phyloP scores from a whole-genome alignment of 1,140 invertebrate genomes.

The Stenopsyche tienmushanensis region DNA sequence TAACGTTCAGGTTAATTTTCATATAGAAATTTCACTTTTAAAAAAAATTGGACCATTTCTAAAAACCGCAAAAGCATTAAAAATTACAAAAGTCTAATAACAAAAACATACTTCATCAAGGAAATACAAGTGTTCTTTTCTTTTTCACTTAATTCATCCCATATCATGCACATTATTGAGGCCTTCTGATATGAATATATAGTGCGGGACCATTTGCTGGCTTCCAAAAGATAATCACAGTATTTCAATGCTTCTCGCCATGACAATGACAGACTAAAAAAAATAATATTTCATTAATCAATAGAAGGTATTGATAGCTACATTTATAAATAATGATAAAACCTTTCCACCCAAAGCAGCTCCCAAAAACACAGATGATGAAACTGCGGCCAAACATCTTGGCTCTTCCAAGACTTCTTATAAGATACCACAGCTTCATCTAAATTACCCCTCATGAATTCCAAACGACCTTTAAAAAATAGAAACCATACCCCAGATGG shows the following conservation, averaged over 20 bases:
- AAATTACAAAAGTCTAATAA: no score
- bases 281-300: constrained; percentile 1
- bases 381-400: constrained; percentile 88
- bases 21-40: neutral
- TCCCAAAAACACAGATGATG: constrained; percentile 97
- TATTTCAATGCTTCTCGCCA: constrained; percentile 75
- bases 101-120: constrained; percentile 10
- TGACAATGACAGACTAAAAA: constrained; percentile 57
- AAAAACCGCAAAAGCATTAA: no score
- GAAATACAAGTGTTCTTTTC: constrained; percentile 55
- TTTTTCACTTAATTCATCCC: constrained; percentile 56
- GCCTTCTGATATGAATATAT: constrained; percentile 91
- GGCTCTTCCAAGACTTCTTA: constrained; percentile 80
- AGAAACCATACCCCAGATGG: constrained; percentile 90
- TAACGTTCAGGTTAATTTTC: no score
- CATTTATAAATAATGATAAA: constrained; percentile 44
- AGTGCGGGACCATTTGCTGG: constrained; percentile 89
- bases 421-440: constrained; percentile 76
- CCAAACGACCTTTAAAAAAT: constrained; percentile 85
- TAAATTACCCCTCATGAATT: constrained; percentile 80
- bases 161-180: constrained; percentile 74
- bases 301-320: neutral
- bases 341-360: constrained; percentile 87
- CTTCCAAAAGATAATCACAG: constrained; percentile 68
- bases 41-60: no score